Conservation (phyloP, 2,888 invertebrate species). For the Drosophila atripex region DNA sequence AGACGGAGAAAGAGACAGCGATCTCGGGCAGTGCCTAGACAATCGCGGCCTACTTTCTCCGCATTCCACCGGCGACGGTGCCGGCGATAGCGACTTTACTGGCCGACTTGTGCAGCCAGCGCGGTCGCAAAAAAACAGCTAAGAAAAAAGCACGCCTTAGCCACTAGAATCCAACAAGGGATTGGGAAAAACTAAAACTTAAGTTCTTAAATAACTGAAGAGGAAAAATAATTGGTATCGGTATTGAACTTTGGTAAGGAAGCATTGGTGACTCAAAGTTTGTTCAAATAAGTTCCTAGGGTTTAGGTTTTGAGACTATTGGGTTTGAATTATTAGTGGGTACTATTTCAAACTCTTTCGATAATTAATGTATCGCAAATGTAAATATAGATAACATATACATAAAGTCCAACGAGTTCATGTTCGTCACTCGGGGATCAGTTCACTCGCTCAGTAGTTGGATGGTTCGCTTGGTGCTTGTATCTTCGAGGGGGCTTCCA, state of each 20-base stretch:
- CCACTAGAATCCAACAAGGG: conserved; percentile 4
- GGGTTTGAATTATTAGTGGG: too few species aligned
- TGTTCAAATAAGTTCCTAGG: too few species aligned
- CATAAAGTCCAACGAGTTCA: neutral
- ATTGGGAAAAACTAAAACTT: neutral
- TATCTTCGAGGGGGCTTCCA: conserved; percentile 24
- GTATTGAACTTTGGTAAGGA: neutral
- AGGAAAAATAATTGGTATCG: too few species aligned
- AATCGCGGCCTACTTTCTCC: conserved; percentile 84
- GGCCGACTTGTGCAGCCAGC: conserved; percentile 64
- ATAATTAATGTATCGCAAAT: too few species aligned
- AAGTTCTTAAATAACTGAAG: neutral
- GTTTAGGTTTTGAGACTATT: too few species aligned
- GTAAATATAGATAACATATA: too few species aligned
- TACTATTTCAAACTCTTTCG: too few species aligned
- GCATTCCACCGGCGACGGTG: conserved; percentile 81
- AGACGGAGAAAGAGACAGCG: conserved; percentile 31
- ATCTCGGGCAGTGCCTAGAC: conserved; percentile 44
- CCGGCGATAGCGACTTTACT: conserved; percentile 42
- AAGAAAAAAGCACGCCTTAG: conserved; percentile 56
- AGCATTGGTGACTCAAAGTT: neutral
- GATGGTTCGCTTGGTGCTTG: conserved; percentile 12
- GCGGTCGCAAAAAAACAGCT: conserved; percentile 39
- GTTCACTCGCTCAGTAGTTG: conserved; percentile 31
- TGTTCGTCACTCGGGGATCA: neutral